Evolutionary conservation across 2,888 invertebrate species (phyloP), one percentile per base, ranked within the genome.

Genomic region (Dasysyrphus albostriatus): DNA sequence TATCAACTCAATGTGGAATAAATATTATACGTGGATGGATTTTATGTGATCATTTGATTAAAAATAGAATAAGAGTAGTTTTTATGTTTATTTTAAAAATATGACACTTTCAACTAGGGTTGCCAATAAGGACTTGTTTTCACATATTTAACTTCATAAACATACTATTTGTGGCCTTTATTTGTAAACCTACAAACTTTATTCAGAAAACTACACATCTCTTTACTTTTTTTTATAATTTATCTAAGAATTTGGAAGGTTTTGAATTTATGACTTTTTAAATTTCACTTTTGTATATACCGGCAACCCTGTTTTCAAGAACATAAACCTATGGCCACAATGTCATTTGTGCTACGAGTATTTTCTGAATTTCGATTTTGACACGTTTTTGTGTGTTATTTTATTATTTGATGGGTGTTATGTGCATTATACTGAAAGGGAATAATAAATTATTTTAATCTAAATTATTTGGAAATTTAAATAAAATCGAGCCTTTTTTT

Each of bases 1-100:
- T 29, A 14, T 54, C 2, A 7, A 34, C 19, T 2, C 19, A 10
- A 32, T 29, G 9, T 56, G 8, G 24, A 24, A 24, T 24, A 24
- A 24, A 3, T 44, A 24, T 51, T 44, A 47, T 3, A 0, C 5
- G 2, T 49, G n/a, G 29, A 61, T 58, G 58, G 32, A 32, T 34
- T 65, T 44, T 63, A 39, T 72, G 70, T 74, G 78, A 83, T 79
- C 58, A 75, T 83, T 83, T 65, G 79, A 65, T 72, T 75, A 42
- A 79, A 84, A 84, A 84, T 83, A 78, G 83, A 67, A 70, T 37
- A 56, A 29, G 9, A 67, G 29, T 51, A 58, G 37, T 69, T 75
- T 69, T 75, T 61, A 14, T 12, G 10, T 67, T 58, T 44, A 67
- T 83, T 83, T 76, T 56, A 59, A 73, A 73, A 73, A 76, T 63